phyloP scores from a whole-genome alignment of 2,888 invertebrate species.

The Dicyrtoma fusca region DNA sequence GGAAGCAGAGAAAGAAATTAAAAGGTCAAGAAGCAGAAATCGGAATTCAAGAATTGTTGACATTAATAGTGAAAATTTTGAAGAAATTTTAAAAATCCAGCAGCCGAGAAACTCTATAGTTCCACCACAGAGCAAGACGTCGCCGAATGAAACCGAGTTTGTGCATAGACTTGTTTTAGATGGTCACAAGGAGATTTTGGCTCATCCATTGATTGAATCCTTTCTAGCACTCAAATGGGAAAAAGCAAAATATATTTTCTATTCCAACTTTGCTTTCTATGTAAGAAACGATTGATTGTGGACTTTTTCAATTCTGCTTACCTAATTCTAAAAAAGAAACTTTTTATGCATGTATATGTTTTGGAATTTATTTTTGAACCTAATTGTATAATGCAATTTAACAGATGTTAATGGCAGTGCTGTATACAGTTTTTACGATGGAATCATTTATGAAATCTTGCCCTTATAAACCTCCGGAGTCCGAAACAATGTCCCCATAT shows the following conservation, averaged over 20 bases:
- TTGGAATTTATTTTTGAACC: too few species aligned
- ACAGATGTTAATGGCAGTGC: not conserved
- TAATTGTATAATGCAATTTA: too few species aligned
- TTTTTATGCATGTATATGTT: too few species aligned
- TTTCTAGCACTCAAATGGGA: constrained; percentile 83
- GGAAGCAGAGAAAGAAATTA: not conserved
- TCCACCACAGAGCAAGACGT: not conserved
- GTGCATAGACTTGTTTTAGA: constrained; percentile 15
- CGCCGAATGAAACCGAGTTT: constrained; percentile 28
- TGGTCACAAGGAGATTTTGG: constrained; percentile 75
- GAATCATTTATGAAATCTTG: constrained; percentile 17
- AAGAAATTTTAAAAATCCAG: not conserved
- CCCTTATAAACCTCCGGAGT: too few species aligned
- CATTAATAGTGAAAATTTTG: not conserved
- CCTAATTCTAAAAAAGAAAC: too few species aligned
- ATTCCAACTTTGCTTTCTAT: constrained; percentile 77
- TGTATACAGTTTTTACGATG: constrained; percentile 15
- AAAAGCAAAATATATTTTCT: constrained; percentile 78
- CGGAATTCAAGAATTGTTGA: not conserved
- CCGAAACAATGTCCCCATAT: too few species aligned
- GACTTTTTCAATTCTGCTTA: too few species aligned
- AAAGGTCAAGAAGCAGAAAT: not conserved
- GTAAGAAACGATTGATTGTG: constrained; percentile 39
- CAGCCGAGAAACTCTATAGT: not conserved
- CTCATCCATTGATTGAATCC: constrained; percentile 83